Evolutionary conservation across 2,113 vertebrate genomes (phyloP).

Genomic region (Hyperopisus bebe): DNA sequence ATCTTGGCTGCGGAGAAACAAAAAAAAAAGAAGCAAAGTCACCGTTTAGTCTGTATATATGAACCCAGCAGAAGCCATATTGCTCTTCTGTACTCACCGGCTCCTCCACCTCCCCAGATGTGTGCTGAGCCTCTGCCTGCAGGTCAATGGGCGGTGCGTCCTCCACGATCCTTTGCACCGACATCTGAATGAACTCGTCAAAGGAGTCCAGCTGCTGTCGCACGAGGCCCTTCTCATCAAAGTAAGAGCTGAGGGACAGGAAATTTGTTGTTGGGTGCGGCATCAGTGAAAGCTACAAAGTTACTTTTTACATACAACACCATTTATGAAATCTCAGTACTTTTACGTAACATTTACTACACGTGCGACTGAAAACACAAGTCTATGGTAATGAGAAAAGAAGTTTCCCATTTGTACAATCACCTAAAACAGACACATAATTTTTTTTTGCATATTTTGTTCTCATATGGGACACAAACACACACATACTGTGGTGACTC

Average conservation of each 20-base stretch:
- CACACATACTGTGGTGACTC: background rate
- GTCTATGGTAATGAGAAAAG: background rate
- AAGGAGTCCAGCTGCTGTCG: slow-evolving; percentile 96
- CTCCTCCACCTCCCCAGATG: slow-evolving; percentile 92
- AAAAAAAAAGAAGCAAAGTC: background rate
- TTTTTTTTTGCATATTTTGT: background rate
- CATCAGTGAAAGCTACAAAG: background rate
- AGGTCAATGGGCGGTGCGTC: slow-evolving; percentile 95
- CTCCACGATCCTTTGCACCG: slow-evolving; percentile 96
- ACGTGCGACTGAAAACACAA: background rate
- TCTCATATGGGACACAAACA: background rate
- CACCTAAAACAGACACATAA: background rate
- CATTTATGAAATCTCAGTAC: background rate
- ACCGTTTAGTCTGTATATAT: background rate
- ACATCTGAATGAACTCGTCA: slow-evolving; percentile 99
- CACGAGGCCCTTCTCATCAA: slow-evolving; percentile 96
- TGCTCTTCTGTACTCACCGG: slow-evolving; percentile 66
- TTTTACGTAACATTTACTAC: background rate
- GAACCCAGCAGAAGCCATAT: background rate
- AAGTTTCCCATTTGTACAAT: background rate
- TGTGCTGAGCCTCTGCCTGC: slow-evolving; percentile 95
- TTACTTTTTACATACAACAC: background rate
- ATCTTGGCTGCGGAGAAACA: slow-evolving; percentile 72
- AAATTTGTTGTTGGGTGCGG: background rate
- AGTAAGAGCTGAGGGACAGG: slow-evolving; percentile 75